phyloP scores from a whole-genome alignment of 2,113 vertebrate genomes.

The Pavo muticus region DNA sequence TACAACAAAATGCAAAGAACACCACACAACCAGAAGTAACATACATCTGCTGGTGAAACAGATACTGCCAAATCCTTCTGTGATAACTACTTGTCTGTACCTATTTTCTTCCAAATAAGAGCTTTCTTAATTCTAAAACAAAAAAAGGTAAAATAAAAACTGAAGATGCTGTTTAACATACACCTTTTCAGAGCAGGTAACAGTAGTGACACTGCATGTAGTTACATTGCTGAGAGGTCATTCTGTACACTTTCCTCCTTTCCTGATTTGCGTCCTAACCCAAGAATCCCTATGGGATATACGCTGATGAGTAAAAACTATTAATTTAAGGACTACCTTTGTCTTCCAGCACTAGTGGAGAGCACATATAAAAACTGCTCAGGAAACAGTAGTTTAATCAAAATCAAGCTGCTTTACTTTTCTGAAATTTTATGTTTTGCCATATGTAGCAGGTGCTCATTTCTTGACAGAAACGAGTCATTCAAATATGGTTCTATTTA shows the following conservation, averaged over 20 bases:
- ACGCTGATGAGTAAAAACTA: not conserved
- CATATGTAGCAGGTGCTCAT: not conserved
- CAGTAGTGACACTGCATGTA: not conserved
- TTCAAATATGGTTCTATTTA: not conserved
- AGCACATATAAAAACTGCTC: not conserved
- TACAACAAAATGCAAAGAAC: not conserved
- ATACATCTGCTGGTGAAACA: slow-evolving; percentile 41
- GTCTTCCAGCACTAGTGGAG: not conserved
- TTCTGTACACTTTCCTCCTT: not conserved
- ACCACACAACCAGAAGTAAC: slow-evolving; percentile 44
- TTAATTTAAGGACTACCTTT: not conserved
- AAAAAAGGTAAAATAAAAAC: not conserved
- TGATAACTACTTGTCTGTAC: not conserved
- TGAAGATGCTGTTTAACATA: not conserved
- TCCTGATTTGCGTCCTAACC: not conserved
- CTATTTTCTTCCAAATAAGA: not conserved
- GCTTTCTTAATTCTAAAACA: not conserved
- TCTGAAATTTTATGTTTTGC: not conserved
- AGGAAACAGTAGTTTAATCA: not conserved
- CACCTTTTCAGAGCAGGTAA: not conserved
- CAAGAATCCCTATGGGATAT: not conserved
- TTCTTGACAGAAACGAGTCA: not conserved
- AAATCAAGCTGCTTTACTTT: not conserved
- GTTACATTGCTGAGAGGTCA: not conserved
- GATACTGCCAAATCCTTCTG: slow-evolving; percentile 26